Evolutionary conservation across 1,140 invertebrate species (phyloP).

Genomic region (Psix sp.): DNA sequence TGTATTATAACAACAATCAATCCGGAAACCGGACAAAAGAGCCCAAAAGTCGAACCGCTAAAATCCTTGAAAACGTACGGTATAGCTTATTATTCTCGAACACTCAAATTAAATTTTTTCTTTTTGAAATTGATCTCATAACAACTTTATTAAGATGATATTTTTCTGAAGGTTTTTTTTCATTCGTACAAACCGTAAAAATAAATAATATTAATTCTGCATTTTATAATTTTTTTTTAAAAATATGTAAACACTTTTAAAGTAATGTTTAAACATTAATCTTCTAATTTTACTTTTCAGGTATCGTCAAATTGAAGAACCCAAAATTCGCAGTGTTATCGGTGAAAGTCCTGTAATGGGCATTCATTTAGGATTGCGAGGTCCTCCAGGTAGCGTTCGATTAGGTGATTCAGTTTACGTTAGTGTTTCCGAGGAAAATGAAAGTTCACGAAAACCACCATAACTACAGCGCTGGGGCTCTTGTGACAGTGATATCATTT

Average conservation of each 20-base stretch:
- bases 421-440: constrained; percentile 59
- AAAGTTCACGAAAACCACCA: constrained; percentile 61
- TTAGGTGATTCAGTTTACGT: constrained; percentile 74
- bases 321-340: constrained; percentile 52
- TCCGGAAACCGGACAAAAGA: constrained; percentile 77
- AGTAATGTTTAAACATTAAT: too few species aligned
- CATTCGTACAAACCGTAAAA: too few species aligned
- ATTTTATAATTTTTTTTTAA: too few species aligned
- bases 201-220: too few species aligned
- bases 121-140: too few species aligned
- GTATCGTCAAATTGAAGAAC: constrained; percentile 71
- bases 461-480: constrained; percentile 74
- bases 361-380: constrained; percentile 70
- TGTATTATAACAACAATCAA: constrained; percentile 81
- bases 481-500: constrained; percentile 63
- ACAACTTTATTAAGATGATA: too few species aligned
- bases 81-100: constrained; percentile 19
- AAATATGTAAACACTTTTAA: too few species aligned
- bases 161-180: too few species aligned
- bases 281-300: constrained; percentile 61
- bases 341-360: constrained; percentile 74
- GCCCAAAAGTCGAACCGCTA: constrained; percentile 77
- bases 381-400: constrained; percentile 59
- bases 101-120: not conserved
- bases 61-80: constrained; percentile 77